Evolutionary conservation across 2,797 vertebrate species (phyloP).

Genomic region (Leptodactylus fallax): DNA sequence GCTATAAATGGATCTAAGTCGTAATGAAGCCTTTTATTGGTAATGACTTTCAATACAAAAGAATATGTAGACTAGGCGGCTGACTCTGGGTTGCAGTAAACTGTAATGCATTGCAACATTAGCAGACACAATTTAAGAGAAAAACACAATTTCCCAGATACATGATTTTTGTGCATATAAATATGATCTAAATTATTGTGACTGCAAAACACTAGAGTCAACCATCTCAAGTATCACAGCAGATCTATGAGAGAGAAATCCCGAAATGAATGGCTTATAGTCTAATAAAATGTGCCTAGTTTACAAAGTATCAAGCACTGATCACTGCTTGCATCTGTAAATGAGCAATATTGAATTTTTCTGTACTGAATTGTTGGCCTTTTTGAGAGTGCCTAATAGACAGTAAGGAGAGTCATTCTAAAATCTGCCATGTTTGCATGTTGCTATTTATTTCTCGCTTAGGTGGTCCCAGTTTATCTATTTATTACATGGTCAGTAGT

Average conservation of each 20-base stretch:
- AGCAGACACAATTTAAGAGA: conserved; percentile 22
- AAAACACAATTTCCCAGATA: conserved; percentile 53
- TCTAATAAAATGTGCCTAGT: background rate
- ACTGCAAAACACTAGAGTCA: conserved; percentile 39
- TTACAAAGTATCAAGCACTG: background rate
- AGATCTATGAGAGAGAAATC: conserved; percentile 26
- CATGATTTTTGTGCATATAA: conserved; percentile 56
- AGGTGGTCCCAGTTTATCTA: background rate
- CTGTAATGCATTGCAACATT: conserved; percentile 54
- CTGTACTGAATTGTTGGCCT: background rate
- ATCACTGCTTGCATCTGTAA: background rate
- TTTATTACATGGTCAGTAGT: background rate
- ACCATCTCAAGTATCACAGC: conserved; percentile 8
- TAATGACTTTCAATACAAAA: conserved; percentile 68
- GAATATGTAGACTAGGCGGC: conserved; percentile 56
- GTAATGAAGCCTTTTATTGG: conserved; percentile 71
- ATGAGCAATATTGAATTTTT: background rate
- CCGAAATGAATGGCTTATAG: background rate
- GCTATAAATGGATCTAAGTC: conserved; percentile 66
- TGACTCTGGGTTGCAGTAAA: conserved; percentile 58
- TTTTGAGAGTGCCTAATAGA: background rate
- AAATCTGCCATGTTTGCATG: background rate
- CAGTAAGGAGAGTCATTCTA: background rate
- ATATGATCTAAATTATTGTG: conserved; percentile 60
- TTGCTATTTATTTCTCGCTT: background rate